A percentile compares a stretch with the other conserved stretches of the same genome.
Evolutionary conservation across 2,888 invertebrate genomes (phyloP).

Genomic region (Girardia tigrina): DNA sequence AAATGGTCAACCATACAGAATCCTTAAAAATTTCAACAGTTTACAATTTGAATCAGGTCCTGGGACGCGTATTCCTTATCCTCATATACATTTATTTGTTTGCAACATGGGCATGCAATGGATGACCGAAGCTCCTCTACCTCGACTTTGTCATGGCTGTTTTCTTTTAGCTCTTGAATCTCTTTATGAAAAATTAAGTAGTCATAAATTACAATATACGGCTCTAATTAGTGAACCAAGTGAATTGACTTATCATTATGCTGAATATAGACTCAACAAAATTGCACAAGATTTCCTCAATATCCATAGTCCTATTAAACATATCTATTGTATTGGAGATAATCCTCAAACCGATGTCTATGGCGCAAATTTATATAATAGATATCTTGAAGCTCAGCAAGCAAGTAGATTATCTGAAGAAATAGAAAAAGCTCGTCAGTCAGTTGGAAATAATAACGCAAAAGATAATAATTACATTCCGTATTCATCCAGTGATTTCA

Average conservation of each 20-base stretch:
- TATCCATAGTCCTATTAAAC: slow-evolving; percentile 52
- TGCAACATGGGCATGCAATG: slow-evolving; percentile 60
- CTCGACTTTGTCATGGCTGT: slow-evolving; percentile 59
- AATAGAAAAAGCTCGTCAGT: not conserved
- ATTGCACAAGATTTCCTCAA: slow-evolving; percentile 54
- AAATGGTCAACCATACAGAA: slow-evolving; percentile 53
- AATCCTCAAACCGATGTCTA: slow-evolving; percentile 60
- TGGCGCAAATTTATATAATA: slow-evolving; percentile 59
- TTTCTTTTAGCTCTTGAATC: slow-evolving; percentile 58
- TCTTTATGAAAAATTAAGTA: slow-evolving; percentile 57
- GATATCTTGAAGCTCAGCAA: slow-evolving; percentile 50
- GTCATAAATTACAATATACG: slow-evolving; percentile 56
- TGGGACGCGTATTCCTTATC: slow-evolving; percentile 44
- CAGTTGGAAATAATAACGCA: not conserved
- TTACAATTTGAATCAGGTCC: not conserved
- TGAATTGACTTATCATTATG: slow-evolving; percentile 58
- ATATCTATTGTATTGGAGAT: slow-evolving; percentile 58
- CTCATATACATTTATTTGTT: slow-evolving; percentile 59
- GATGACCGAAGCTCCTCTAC: slow-evolving; percentile 59
- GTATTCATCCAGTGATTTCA: not conserved
- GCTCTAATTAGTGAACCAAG: slow-evolving; percentile 59
- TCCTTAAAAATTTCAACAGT: not conserved
- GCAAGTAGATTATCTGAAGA: not conserved
- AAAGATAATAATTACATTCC: not conserved
- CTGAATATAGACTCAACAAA: slow-evolving; percentile 54